Base-by-base conservation (phyloP, 1,140 invertebrate species). In the Drosophila burlai region DNA sequence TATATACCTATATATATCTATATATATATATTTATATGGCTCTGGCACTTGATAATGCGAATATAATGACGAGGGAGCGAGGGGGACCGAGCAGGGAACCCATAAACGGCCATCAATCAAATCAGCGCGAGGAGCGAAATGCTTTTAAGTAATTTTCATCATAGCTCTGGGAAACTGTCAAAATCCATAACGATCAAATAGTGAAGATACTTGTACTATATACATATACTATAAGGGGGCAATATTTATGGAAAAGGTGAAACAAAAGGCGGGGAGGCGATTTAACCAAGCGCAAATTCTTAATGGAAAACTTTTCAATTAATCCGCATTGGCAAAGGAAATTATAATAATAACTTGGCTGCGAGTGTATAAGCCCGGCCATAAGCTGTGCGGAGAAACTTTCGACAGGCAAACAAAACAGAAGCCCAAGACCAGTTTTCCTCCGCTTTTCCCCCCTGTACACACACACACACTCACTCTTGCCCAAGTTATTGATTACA, bases 71-170 rank as follows among this genome's bases (percentile, higher is more conserved):
- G 77, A 62, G 24, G 3, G 38, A 18, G 54, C 13, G 31, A 42
- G 54, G 29, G 36, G 8, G 31, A 24, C 15, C 11, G 4, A 31
- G 38, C 36, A 11, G 38, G 9, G 13, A 59, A 77, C 43, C 74
- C 74, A 89, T 87, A 87, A 89, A 84, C 81, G 84, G 77, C 84
- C 84, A 87, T 87, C 84, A 87, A 87, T 87, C 84, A 87, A 87
- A 89, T 89, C 83, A 89, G 81, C 77, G 84, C 80, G 58, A 65
- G 60, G 67, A 76, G 65, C 62, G 63, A 87, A 89, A 87, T 87
- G 84, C 84, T 87, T 87, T 87, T 89, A 87, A 87, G 84, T 89
- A 89, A 87, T 87, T 87, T 87, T 87, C 84, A 89, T 89, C 81
- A 78, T 75, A 66, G 77, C 81, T 61, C 67, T 59, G 58, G 68